Evolutionary conservation across 2,888 invertebrate species (phyloP).

Genomic region (Doris montereyensis): DNA sequence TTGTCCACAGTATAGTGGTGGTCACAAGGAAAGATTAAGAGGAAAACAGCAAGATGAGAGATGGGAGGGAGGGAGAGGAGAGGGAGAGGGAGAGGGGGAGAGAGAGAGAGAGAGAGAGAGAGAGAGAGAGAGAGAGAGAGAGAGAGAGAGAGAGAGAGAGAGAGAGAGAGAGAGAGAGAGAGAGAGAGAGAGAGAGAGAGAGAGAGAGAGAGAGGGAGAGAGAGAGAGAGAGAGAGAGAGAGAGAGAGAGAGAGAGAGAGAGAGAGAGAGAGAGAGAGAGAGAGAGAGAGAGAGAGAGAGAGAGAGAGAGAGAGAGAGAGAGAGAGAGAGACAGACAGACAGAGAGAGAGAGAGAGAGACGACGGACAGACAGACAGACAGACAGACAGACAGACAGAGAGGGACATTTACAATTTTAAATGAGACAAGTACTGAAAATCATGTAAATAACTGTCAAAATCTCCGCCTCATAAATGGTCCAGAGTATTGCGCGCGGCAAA

Average conservation of each 20-base stretch:
- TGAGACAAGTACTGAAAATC: no score
- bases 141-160: background rate
- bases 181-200: background rate
- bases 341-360: no score
- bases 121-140: background rate
- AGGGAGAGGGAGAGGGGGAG: background rate
- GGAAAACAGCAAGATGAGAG: background rate
- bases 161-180: background rate
- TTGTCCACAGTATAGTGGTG: no score
- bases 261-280: background rate
- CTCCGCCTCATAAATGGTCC: no score
- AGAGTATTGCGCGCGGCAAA: no score
- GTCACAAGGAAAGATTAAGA: no score
- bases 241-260: background rate
- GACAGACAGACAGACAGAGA: no score
- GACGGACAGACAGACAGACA: no score
- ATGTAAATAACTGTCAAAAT: no score
- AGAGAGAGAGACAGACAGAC: background rate
- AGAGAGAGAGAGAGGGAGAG: background rate
- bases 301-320: background rate
- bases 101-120: background rate
- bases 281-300: background rate
- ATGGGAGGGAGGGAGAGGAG: background rate
- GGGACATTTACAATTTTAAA: no score
- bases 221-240: background rate